These are phyloP conservation scores for Clostera curtula DNA, from an alignment of 2,888 invertebrate species.

Conservation along the genomic window DNA sequence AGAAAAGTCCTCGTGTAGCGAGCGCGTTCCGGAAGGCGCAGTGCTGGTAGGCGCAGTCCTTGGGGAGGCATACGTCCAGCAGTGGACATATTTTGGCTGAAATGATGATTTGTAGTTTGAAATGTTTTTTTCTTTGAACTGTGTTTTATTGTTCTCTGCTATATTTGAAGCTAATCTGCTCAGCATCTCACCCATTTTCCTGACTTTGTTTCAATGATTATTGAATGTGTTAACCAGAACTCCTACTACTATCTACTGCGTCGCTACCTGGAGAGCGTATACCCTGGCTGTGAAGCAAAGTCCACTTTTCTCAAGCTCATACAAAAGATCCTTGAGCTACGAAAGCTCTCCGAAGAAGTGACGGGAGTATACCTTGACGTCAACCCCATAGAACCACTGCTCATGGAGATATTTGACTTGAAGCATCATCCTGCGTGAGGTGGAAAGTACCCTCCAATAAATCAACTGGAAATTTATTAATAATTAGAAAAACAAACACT, in stretches of 20 bases:
- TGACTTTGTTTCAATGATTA: conserved; percentile 51
- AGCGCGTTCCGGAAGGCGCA: too few species aligned
- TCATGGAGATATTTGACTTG: conserved; percentile 96
- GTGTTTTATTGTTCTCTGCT: too few species aligned
- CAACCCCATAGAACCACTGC: conserved; percentile 94
- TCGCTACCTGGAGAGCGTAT: conserved; percentile 88
- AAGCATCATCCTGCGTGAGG: conserved; percentile 73
- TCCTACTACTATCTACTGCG: conserved; percentile 92
- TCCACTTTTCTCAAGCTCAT: conserved; percentile 91
- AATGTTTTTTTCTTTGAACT: too few species aligned
- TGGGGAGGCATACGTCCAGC: too few species aligned
- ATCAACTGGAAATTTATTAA: too few species aligned
- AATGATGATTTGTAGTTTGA: too few species aligned
- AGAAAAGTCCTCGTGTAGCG: too few species aligned
- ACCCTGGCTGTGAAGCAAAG: conserved; percentile 90
- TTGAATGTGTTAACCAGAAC: conserved; percentile 70
- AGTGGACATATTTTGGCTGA: too few species aligned
- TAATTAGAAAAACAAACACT: too few species aligned
- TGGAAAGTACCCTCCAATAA: not conserved
- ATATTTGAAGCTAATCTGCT: too few species aligned
- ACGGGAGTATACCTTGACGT: conserved; percentile 94
- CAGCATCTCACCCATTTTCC: conserved; percentile 87
- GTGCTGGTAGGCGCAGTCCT: too few species aligned
- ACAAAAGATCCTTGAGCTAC: conserved; percentile 92
- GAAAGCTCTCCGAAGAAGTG: conserved; percentile 92